Conservation (phyloP, 2,797 vertebrate species). For the Australoheros facetus region DNA sequence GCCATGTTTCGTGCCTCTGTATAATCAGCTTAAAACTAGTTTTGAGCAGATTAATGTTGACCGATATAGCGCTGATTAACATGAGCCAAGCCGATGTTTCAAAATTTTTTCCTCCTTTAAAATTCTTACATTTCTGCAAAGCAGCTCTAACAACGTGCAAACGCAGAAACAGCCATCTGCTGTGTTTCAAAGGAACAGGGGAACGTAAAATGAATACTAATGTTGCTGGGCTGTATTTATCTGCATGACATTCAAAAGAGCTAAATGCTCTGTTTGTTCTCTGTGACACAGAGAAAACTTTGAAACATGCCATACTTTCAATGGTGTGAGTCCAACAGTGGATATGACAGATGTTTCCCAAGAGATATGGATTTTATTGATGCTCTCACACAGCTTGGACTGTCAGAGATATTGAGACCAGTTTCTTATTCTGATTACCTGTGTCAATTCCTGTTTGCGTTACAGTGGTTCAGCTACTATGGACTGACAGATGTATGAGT, state of each 20-base stretch:
- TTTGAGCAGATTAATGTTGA: slow-evolving; percentile 40
- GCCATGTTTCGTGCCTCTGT: slow-evolving; percentile 1
- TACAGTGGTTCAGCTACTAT: background rate
- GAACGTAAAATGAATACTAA: slow-evolving; percentile 65
- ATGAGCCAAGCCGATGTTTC: slow-evolving; percentile 54
- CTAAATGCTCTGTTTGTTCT: slow-evolving; percentile 58
- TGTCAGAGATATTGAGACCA: slow-evolving; percentile 25
- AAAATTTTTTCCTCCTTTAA: slow-evolving; percentile 34
- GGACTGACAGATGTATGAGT: background rate
- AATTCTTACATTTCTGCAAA: slow-evolving; percentile 47
- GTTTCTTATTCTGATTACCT: slow-evolving; percentile 18
- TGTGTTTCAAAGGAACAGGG: slow-evolving; percentile 56
- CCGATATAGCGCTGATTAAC: slow-evolving; percentile 42
- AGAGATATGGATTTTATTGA: slow-evolving; percentile 60
- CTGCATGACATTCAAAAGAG: slow-evolving; percentile 58
- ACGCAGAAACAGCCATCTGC: slow-evolving; percentile 71
- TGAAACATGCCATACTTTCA: slow-evolving; percentile 41
- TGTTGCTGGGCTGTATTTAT: slow-evolving; percentile 48
- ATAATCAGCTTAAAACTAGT: slow-evolving; percentile 29
- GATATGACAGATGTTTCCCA: slow-evolving; percentile 64
- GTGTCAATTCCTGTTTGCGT: slow-evolving; percentile 3
- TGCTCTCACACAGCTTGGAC: slow-evolving; percentile 20
- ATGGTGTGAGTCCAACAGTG: slow-evolving; percentile 41
- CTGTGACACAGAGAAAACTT: slow-evolving; percentile 54
- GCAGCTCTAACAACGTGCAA: slow-evolving; percentile 64